Evolutionary conservation across 2,113 vertebrate genomes (phyloP), one percentile per base, ranked within the genome.

Genomic region (Cheirogaleus medius): DNA sequence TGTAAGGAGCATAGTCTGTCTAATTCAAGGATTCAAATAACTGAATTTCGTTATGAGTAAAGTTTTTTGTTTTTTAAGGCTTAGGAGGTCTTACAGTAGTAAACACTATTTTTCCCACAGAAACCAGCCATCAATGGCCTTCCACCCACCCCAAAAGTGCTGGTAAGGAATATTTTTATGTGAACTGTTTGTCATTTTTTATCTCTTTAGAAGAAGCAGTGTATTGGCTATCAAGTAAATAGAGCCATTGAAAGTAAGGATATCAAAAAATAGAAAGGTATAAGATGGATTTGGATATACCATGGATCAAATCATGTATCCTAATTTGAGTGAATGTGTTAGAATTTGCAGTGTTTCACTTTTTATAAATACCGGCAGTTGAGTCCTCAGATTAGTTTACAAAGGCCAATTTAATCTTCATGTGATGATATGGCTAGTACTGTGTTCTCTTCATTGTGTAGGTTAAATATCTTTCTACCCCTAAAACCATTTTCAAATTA

Each of bases 71-170:
- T 87, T 71, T 87, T 71, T 73, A 78, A 94, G 71, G 25, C 11
- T 80, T 76, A 91, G 68, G 17, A 39, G 27, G 12, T 74, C 87
- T 95, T 82, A 84, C 0, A 60, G 7, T 92, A 85, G 96, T 96
- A 11, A 98, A 91, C 87, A 86, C 56, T 81, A 52, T 96, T 90
- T 97, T 97, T 81, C 76, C 91, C 54, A 84, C 97, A 99, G 99
- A 99, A 99, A 99, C 99, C 99, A 91, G 99, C 99, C 0, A 99
- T 99, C 98, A 99, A 99, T 91, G 99, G 99, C 83, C 99, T 99
- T 60, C 99, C 99, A 20, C 99, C 99, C 5, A 99, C 99, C 14
- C 99, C 99, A 0, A 99, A 99, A 99, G 99, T 99, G 17, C 99
- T 99, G 99, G 99, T 99, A 99, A 99, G 99, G 97, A 94, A 81